Base-by-base conservation (phyloP, 2,797 vertebrate genomes). In the Malurus splendens region DNA sequence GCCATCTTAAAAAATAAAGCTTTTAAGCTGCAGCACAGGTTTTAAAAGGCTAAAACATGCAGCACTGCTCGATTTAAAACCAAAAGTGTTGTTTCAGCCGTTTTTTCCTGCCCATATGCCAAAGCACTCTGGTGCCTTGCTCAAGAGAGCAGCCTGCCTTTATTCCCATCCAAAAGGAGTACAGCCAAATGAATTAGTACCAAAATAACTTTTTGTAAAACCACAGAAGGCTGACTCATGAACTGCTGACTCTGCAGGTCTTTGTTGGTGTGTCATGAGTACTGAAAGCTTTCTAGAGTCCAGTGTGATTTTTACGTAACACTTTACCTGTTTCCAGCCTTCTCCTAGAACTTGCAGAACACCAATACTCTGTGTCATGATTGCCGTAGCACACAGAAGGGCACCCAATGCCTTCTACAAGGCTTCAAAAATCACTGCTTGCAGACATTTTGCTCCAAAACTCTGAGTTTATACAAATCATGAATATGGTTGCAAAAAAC, bases 201-300 rank as follows among this genome's bases (percentile, higher is more conserved):
- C n/a, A 10, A 90, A 93, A 89, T 74, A 94, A 91, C 74, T 61
- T 84, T 55, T 41, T 41, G 17, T 45, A 62, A 90, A 93, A 70
- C 77, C 89, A 55, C 89, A 90, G 71, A 4, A 36, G 47, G 91
- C 87, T 91, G 88, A 89, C 76, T 94, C 93, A 88, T 18, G 42
- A 89, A 74, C 36, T 39, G 66, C 90, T 89, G 84, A 81, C 48
- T 89, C 62, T 60, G 77, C 88, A 81, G 52, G 52, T 64, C 45
- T 70, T 56, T 71, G 45, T 20, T 9, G 55, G 62, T 5, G n/a
- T 30, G 39, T 80, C 73, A 33, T 1, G 5, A 57, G 57, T 28
- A 73, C 50, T 18, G n/a, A 48, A 82, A 68, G 71, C 56, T 55
- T 81, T 78, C 73, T 71, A 59, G 16, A 55, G 38, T 10, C 44